Evolutionary conservation across 2,113 vertebrate genomes (phyloP).

Genomic region (Chaetodon trifascialis): DNA sequence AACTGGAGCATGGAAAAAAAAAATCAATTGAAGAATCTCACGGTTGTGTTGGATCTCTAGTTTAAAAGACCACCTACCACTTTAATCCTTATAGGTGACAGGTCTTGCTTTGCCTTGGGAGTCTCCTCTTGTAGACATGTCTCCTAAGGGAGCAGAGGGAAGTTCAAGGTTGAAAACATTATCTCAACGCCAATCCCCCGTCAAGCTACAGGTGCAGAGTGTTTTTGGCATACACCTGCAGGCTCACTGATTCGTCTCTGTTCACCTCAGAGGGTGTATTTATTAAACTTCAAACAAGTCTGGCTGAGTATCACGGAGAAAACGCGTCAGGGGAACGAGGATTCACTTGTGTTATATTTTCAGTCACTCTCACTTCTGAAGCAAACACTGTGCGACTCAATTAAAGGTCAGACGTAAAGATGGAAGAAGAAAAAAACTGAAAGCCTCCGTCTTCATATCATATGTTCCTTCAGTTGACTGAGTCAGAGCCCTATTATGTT

Average conservation of each 20-base stretch:
- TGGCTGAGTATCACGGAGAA: not conserved
- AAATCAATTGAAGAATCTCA: conserved; percentile 17
- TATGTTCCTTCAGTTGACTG: conserved; percentile 40
- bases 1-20: conserved; percentile 23
- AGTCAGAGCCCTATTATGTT: conserved; percentile 44
- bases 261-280: conserved; percentile 29
- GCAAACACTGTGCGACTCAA: conserved; percentile 10
- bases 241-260: conserved; percentile 9
- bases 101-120: conserved; percentile 78
- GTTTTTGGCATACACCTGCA: not conserved
- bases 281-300: conserved; percentile 27
- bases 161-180: conserved; percentile 18
- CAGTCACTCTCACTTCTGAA: conserved; percentile 9
- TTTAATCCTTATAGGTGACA: conserved; percentile 85
- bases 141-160: conserved; percentile 71
- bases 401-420: conserved; percentile 37
- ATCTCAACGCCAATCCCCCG: not conserved
- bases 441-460: conserved; percentile 30
- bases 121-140: conserved; percentile 82
- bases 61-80: conserved; percentile 75
- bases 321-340: conserved; percentile 35
- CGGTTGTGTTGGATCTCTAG: not conserved
- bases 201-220: conserved; percentile 12
- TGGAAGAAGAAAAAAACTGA: conserved; percentile 9
- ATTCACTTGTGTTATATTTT: conserved; percentile 14